These are phyloP conservation scores for Eupithecia pulchellata DNA, from an alignment of 2,888 invertebrate species.

Conservation along the genomic window DNA sequence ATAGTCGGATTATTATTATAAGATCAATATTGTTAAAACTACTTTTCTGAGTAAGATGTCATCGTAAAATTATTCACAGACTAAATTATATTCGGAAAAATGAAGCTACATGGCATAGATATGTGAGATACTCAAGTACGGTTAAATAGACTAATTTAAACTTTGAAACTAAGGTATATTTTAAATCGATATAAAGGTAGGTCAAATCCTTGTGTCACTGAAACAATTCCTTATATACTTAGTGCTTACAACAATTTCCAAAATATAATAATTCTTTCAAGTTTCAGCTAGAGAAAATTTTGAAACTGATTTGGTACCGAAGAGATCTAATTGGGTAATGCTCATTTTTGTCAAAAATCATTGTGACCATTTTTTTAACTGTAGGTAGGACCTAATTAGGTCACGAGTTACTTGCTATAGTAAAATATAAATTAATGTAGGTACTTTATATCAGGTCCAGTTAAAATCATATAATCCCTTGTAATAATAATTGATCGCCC, in stretches of 20 bases:
- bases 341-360: too few species aligned
- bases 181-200: conserved; percentile 1
- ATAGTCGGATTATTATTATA: conserved; percentile 9
- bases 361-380: too few species aligned
- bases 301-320: background rate
- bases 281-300: conserved; percentile 10
- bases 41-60: conserved; percentile 16
- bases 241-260: conserved; percentile 13
- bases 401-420: too few species aligned
- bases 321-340: too few species aligned
- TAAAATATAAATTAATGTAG: too few species aligned
- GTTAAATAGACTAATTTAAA: conserved; percentile 18
- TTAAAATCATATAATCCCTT: too few species aligned
- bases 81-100: conserved; percentile 30
- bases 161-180: conserved; percentile 17
- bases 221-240: conserved; percentile 29
- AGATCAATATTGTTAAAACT: conserved; percentile 14
- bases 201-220: conserved; percentile 22
- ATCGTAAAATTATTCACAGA: conserved; percentile 22
- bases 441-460: too few species aligned
- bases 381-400: too few species aligned
- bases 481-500: too few species aligned
- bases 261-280: conserved; percentile 15
- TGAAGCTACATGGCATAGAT: conserved; percentile 28
- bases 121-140: conserved; percentile 39